phyloP scores from a whole-genome alignment of 2,888 invertebrate species.

The Ashinkailepas kermadecensis region DNA sequence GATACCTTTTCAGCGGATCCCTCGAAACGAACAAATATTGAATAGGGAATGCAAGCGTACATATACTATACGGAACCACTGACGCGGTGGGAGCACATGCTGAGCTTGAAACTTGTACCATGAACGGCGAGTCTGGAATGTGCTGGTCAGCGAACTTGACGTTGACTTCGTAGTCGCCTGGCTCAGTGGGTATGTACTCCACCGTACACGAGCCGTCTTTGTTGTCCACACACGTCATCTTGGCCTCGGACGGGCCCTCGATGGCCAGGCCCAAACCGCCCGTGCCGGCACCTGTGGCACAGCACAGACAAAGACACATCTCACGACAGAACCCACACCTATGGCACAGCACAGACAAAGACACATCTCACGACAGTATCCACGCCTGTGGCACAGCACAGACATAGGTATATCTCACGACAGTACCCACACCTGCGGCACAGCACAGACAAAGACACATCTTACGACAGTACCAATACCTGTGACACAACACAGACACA shows the following conservation, averaged over 20 bases:
- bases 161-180: slow-evolving; percentile 71
- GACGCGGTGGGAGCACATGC: no score
- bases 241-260: slow-evolving; percentile 74
- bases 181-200: slow-evolving; percentile 66
- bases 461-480: no score
- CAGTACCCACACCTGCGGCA: no score
- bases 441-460: no score
- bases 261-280: slow-evolving; percentile 72
- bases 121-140: slow-evolving; percentile 62
- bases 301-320: no score
- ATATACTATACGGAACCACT: no score
- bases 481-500: no score
- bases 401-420: no score
- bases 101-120: slow-evolving; percentile 38
- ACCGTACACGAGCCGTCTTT: slow-evolving; percentile 77
- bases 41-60: no score
- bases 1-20: no score
- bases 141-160: slow-evolving; percentile 75
- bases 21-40: no score
- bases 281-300: slow-evolving; percentile 58
- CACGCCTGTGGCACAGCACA: no score
- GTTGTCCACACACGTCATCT: slow-evolving; percentile 76
- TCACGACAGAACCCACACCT: neutral
- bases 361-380: neutral
- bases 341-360: neutral